Conservation (phyloP, 2,888 invertebrate genomes). For the Dryobota labecula region DNA sequence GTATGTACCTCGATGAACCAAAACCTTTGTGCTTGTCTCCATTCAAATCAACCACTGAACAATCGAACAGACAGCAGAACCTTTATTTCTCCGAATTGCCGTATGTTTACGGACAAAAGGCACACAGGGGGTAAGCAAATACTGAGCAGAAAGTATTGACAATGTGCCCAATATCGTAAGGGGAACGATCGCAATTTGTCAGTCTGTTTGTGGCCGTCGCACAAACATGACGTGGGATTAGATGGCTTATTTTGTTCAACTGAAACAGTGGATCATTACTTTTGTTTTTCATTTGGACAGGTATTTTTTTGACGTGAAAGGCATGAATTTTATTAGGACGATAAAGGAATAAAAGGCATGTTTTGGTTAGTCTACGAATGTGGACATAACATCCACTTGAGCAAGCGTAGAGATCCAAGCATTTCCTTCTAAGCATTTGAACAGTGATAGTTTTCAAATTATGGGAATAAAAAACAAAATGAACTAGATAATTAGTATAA, state of each 20-base stretch:
- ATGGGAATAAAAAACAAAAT: not conserved
- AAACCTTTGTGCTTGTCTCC: not conserved
- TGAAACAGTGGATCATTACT: constrained; percentile 24
- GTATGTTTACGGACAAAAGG: constrained; percentile 57
- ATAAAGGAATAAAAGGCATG: not conserved
- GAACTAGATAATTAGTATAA: not conserved
- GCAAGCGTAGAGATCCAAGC: not conserved
- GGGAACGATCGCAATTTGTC: constrained; percentile 58
- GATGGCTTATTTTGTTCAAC: constrained; percentile 41
- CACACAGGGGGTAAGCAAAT: constrained; percentile 57
- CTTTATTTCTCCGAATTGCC: constrained; percentile 32
- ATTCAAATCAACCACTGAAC: constrained; percentile 21
- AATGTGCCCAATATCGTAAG: constrained; percentile 62
- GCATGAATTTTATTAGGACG: not conserved
- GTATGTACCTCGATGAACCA: not conserved
- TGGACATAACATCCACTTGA: not conserved
- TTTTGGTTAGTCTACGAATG: not conserved
- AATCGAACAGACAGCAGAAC: constrained; percentile 33
- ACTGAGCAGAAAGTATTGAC: constrained; percentile 56
- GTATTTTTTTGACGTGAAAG: not conserved
- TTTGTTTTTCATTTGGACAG: constrained; percentile 3
- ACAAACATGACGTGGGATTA: constrained; percentile 58
- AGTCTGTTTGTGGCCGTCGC: constrained; percentile 54
- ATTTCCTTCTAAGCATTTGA: not conserved
- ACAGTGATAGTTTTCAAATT: not conserved